phyloP scores from a whole-genome alignment of 2,797 vertebrate species.

The Cercopithecus petaurista region DNA sequence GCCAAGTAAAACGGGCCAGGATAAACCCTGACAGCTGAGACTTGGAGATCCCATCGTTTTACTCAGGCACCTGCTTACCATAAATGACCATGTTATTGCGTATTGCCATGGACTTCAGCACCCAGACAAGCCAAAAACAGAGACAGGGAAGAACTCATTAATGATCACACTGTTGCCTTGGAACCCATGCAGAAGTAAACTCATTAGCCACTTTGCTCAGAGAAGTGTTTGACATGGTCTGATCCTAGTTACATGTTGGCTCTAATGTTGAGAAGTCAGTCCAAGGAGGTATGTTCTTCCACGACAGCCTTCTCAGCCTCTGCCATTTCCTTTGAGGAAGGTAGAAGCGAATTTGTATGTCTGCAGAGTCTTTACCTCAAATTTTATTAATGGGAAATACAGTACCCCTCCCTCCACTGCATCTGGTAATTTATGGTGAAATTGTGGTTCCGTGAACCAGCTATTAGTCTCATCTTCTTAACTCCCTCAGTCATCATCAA shows the following conservation, averaged over 20 bases:
- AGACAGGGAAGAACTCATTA: neutral
- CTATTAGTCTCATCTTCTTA: neutral
- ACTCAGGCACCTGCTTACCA: neutral
- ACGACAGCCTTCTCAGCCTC: neutral
- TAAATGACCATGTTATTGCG: neutral
- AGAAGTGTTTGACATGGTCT: neutral
- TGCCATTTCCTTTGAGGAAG: neutral
- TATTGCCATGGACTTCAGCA: neutral
- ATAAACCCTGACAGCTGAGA: slow-evolving; percentile 75
- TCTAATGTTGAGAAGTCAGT: neutral
- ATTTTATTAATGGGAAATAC: slow-evolving; percentile 16
- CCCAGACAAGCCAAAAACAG: neutral
- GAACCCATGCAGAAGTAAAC: neutral
- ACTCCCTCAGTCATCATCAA: neutral
- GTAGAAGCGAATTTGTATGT: neutral
- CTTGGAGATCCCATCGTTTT: neutral
- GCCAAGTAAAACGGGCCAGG: slow-evolving; percentile 78
- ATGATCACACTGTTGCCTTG: neutral
- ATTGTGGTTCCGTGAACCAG: neutral
- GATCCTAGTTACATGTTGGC: neutral
- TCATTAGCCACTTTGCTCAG: neutral
- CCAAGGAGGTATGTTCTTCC: neutral
- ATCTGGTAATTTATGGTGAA: neutral
- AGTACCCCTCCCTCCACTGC: neutral
- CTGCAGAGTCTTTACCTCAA: slow-evolving; percentile 37